Conservation (phyloP, 2,888 invertebrate species). For the Hirtodrosophila trivittata region DNA sequence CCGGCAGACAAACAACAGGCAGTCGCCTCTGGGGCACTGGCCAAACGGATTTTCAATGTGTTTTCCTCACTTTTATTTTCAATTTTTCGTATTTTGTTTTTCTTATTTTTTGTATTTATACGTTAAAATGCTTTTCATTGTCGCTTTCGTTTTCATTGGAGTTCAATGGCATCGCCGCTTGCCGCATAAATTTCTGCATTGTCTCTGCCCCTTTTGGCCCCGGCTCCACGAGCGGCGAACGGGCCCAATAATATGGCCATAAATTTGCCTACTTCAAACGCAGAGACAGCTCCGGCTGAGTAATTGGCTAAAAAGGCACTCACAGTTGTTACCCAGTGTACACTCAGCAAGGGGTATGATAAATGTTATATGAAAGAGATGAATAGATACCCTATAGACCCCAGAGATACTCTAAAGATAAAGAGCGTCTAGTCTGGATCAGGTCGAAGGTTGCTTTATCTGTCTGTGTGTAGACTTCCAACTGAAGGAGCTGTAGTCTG, state of each 20-base stretch:
- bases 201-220: slow-evolving; percentile 42
- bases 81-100: slow-evolving; percentile 26
- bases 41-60: slow-evolving; percentile 30
- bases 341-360: no score
- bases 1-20: slow-evolving; percentile 62
- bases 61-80: slow-evolving; percentile 4
- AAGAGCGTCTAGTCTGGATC: no score
- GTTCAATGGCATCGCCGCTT: slow-evolving; percentile 64
- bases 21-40: slow-evolving; percentile 43
- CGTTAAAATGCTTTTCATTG: slow-evolving; percentile 70
- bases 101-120: not conserved
- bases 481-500: no score
- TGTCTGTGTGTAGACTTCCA: no score
- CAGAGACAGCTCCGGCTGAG: slow-evolving; percentile 20
- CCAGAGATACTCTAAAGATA: no score
- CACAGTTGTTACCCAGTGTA: no score
- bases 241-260: slow-evolving; percentile 41
- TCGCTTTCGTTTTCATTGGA: slow-evolving; percentile 69
- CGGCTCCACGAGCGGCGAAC: slow-evolving; percentile 7
- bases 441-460: no score
- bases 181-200: slow-evolving; percentile 64
- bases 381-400: no score
- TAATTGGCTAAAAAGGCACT: slow-evolving; percentile 50
- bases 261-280: slow-evolving; percentile 42
- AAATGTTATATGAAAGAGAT: no score